Evolutionary conservation across 2,797 vertebrate genomes (phyloP), one percentile per base, ranked within the genome.

Genomic region (Lateolabrax maculatus): DNA sequence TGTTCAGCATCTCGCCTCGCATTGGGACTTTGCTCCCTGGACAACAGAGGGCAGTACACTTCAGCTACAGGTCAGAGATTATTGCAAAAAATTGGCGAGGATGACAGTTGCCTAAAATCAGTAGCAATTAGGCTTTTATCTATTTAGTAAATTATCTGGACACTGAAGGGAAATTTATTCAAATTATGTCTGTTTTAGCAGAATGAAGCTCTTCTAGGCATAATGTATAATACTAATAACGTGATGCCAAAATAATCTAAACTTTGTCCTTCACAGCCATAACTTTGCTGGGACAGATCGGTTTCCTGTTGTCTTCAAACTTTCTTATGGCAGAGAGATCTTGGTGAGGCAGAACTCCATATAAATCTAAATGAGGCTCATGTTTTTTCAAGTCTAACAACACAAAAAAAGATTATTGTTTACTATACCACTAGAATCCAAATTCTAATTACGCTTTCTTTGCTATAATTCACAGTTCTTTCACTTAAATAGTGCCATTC

Each of bases 281-380:
- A 75, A 96, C 61, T 96, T 96, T 53, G 12, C 82, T 18, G 97
- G 97, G 75, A 95, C 89, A 0, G 90, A 98, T 86, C 93, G 81
- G 1, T 94, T 99, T 58, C 97, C 97, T 2, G 96, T 99, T n/a
- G 88, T 99, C 41, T 92, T 99, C 85, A 99, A 98, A 93, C 89
- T 98, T 77, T 97, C 96, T 53, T 89, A 96, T 29, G 97, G 97
- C 76, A 96, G 95, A 90, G 97, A 99, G 93, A 96, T 99, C 85
- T 89, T 97, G 97, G 98, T 99, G 93, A 96, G 97, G 77, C 71
- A 84, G 56, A 88, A 65, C 80, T 61, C 6, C 3, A 51, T 2
- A 2, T 16, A 16, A 19, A 41, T 53, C 31, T 57, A 49, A 16
- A 29, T 11, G 0, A 36, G 2, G 7, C 0, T 55, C 31, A 3